Evolutionary conservation across 37 sponge, comb jelly and placozoan genomes (phyloP).

Genomic region (Geodia barretti): DNA sequence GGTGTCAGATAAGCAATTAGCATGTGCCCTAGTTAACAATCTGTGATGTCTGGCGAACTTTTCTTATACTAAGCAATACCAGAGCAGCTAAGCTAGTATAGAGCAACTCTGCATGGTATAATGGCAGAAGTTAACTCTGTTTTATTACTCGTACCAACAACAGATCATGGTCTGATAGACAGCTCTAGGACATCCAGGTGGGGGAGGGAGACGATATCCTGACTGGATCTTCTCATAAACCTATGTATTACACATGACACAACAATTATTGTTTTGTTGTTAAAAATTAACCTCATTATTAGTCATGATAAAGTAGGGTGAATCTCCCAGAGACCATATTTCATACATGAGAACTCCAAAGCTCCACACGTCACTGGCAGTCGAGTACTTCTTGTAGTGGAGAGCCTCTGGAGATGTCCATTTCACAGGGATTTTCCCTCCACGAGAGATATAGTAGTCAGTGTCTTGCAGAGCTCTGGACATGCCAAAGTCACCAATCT

Average conservation of each 20-base stretch:
- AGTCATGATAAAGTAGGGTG: neutral
- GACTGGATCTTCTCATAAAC: slow-evolving; percentile 25
- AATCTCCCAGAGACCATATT: neutral
- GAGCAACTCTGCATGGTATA: too few relatives aligned
- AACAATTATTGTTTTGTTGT: neutral
- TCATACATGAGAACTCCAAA: slow-evolving; percentile 5
- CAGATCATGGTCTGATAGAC: slow-evolving; percentile 42
- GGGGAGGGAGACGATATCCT: slow-evolving; percentile 45
- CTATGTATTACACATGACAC: neutral
- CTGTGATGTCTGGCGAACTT: too few relatives aligned
- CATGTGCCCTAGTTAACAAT: too few relatives aligned
- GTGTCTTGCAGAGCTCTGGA: neutral
- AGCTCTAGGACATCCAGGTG: slow-evolving; percentile 17
- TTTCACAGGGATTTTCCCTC: slow-evolving; percentile 5
- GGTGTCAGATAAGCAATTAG: neutral
- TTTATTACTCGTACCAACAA: too few relatives aligned
- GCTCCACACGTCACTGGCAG: slow-evolving; percentile 6
- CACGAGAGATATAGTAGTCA: slow-evolving; percentile 5
- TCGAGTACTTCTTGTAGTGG: slow-evolving; percentile 3
- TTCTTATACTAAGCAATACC: too few relatives aligned
- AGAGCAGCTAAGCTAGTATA: too few relatives aligned
- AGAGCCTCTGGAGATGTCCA: slow-evolving; percentile 13
- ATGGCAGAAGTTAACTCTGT: too few relatives aligned
- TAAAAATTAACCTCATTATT: neutral
- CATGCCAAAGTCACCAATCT: slow-evolving; percentile 9